Evolutionary conservation across 2,888 invertebrate species (phyloP).

Genomic region (Drosophila planitibia): DNA sequence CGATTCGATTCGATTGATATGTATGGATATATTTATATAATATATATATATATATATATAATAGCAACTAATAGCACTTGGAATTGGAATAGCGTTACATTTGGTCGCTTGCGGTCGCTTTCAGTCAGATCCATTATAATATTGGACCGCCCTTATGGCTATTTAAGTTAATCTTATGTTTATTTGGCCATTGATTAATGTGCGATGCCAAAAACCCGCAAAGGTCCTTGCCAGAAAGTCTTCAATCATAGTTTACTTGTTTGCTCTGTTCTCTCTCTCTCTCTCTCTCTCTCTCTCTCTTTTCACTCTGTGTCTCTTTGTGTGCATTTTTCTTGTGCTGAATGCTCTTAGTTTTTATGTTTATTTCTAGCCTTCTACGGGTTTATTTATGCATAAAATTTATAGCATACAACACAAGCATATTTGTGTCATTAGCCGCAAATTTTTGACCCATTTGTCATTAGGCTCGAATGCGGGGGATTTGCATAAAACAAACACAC

Average conservation of each 20-base stretch:
- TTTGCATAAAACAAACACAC: slow-evolving; percentile 77
- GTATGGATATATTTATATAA: not conserved
- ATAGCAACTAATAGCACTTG: slow-evolving; percentile 6
- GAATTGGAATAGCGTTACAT: slow-evolving; percentile 3
- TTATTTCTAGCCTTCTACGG: slow-evolving; percentile 32
- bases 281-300: not conserved
- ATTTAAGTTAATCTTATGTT: slow-evolving; percentile 76
- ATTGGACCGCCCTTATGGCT: slow-evolving; percentile 50
- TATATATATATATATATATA: not conserved
- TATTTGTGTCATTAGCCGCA: slow-evolving; percentile 81
- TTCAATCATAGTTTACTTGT: slow-evolving; percentile 69
- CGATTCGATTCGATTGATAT: not conserved
- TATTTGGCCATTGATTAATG: slow-evolving; percentile 76
- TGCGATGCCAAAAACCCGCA: slow-evolving; percentile 28
- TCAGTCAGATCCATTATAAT: slow-evolving; percentile 22
- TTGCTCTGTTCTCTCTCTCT: slow-evolving; percentile 1
- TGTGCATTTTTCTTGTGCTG: not conserved
- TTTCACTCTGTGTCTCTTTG: not conserved
- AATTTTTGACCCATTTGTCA: slow-evolving; percentile 81
- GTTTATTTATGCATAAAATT: slow-evolving; percentile 77
- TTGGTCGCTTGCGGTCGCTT: not conserved
- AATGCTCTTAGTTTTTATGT: slow-evolving; percentile 11
- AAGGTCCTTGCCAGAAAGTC: slow-evolving; percentile 60
- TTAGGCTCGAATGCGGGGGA: slow-evolving; percentile 72
- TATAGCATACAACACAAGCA: slow-evolving; percentile 71